These are phyloP conservation scores for Coccyzus lansbergi DNA, from an alignment of 2,797 vertebrate genomes.

Conservation along the genomic window DNA sequence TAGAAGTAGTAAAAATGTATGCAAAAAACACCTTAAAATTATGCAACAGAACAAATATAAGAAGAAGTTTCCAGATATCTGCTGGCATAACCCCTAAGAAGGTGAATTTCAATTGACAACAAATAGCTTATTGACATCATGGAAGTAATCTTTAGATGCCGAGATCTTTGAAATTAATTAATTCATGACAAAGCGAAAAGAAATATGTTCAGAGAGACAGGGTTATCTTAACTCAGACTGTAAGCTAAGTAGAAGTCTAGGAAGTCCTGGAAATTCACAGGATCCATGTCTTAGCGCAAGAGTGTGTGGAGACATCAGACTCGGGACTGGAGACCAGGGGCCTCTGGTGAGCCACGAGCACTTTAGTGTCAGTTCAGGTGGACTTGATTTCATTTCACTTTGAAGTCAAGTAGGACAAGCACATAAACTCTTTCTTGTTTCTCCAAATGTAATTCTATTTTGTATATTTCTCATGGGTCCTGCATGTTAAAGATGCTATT, in stretches of 20 bases:
- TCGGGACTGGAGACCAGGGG: background rate
- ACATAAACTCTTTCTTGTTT: background rate
- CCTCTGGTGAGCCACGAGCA: accelerated
- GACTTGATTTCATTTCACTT: background rate
- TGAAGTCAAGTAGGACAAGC: background rate
- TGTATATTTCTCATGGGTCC: background rate
- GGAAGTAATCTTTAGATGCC: background rate
- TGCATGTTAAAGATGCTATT: background rate
- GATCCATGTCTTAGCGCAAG: background rate
- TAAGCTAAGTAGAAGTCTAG: background rate
- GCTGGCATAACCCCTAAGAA: background rate
- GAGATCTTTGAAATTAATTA: background rate
- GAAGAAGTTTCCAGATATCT: background rate
- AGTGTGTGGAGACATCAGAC: background rate
- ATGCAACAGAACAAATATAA: background rate
- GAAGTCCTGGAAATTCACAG: background rate
- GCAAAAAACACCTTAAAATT: background rate
- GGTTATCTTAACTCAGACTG: background rate
- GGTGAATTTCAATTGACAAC: background rate
- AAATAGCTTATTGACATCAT: background rate
- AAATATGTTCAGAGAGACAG: background rate
- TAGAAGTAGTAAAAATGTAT: background rate
- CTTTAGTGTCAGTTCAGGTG: background rate
- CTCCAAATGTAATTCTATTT: background rate
- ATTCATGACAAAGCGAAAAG: background rate